Base-by-base conservation (phyloP, 2,797 vertebrate genomes). In the Micropoecilia bifurca region DNA sequence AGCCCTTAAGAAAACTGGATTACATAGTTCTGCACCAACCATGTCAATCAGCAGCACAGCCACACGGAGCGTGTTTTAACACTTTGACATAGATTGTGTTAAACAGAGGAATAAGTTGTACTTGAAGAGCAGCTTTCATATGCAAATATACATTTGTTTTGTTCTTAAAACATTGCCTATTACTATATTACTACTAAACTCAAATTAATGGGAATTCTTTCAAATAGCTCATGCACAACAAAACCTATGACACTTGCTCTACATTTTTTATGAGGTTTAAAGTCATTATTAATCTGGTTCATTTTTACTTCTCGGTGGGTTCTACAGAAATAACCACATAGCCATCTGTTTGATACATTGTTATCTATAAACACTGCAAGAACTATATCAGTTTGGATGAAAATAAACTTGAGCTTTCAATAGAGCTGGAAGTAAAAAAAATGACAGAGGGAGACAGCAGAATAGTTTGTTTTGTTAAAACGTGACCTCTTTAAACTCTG, bases 1-100 rank as follows among this genome's bases (percentile, higher is more conserved):
- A 89, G 83, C 88, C 90, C 92, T 94, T 91, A 83, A 92, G 91
- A 94, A 93, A 93, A 93, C 91, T 93, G 90, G 91, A 91, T 93
- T 91, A 94, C 80, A 76, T 83, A 84, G 83, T 76, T 79, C 84
- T 86, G 83, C 90, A 92, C 88, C 86, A 87, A 91, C 85, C 88
- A 81, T 89, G 53, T 90, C 90, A 43, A 76, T 74, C 75, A 33
- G 68, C 79, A 25, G 39, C 5, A 48, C 47, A 79, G 83, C 81
- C 73, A 84, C 75, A 81, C 66, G 85, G 71, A 75, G 81, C n/a
- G 55, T 79, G 73, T 84, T 88, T 84, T 79, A 33, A 73, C 33
- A 36, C 8, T 16, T 50, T 28, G 3, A 71, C n/a, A n/a, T n/a
- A 6, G 12, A 71, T 45, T 45, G 41, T 41, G 22, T 28, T n/a